Evolutionary conservation across 2,113 vertebrate genomes (phyloP).

Genomic region (Nibea albiflora): DNA sequence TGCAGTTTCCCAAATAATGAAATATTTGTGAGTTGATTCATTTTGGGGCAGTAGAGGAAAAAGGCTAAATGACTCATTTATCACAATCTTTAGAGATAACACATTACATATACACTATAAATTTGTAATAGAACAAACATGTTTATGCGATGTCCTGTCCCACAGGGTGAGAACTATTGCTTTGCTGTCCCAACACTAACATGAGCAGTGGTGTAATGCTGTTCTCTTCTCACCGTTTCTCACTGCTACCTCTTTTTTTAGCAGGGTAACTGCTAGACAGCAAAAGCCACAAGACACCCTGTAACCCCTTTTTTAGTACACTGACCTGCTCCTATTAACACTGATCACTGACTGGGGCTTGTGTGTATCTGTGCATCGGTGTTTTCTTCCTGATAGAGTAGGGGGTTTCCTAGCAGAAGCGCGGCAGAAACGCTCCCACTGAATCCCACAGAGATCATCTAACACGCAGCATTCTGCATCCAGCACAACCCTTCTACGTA

Average conservation of each 20-base stretch:
- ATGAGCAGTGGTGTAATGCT: slow-evolving; percentile 26
- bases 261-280: slow-evolving; percentile 36
- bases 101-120: not conserved
- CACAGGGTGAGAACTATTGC: slow-evolving; percentile 67
- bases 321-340: slow-evolving; percentile 62
- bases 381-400: slow-evolving; percentile 74
- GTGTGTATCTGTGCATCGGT: slow-evolving; percentile 61
- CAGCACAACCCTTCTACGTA: slow-evolving; percentile 27
- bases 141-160: not conserved
- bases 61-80: not conserved
- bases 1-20: slow-evolving; percentile 1
- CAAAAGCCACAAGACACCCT: slow-evolving; percentile 21
- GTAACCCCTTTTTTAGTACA: slow-evolving; percentile 50
- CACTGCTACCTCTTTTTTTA: slow-evolving; percentile 37
- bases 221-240: slow-evolving; percentile 21
- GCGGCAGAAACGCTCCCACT: slow-evolving; percentile 52
- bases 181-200: slow-evolving; percentile 72
- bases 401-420: slow-evolving; percentile 66
- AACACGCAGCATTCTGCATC: slow-evolving; percentile 66
- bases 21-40: not conserved
- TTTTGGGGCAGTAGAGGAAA: not conserved
- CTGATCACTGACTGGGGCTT: slow-evolving; percentile 54
- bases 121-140: not conserved
- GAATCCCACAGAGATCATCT: slow-evolving; percentile 66
- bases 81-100: not conserved